These are phyloP conservation scores for Neoniphon sammara DNA, from an alignment of 2,797 vertebrate genomes.

Conservation along the genomic window DNA sequence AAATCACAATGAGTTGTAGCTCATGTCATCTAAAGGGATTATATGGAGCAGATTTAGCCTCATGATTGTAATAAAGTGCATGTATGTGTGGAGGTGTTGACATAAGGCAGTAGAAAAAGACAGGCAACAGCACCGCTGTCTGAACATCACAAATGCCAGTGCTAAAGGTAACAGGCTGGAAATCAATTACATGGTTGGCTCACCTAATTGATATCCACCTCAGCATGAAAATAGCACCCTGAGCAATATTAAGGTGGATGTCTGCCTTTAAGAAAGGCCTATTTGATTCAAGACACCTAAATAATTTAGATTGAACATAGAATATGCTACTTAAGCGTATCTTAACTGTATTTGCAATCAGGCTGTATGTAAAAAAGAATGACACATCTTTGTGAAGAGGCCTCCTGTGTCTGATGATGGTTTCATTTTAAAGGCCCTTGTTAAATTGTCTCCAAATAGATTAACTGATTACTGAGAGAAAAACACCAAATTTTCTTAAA, in stretches of 20 bases:
- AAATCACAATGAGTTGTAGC: constrained; percentile 55
- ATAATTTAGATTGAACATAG: constrained; percentile 37
- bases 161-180: constrained; percentile 80
- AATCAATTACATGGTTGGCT: constrained; percentile 86
- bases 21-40: constrained; percentile 59
- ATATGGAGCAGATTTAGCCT: constrained; percentile 62
- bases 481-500: too few species aligned
- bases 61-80: constrained; percentile 59
- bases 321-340: constrained; percentile 48
- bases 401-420: not conserved
- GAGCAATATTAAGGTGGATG: constrained; percentile 63
- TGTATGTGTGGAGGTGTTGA: constrained; percentile 69
- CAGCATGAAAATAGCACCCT: constrained; percentile 77
- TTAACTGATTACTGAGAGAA: too few species aligned
- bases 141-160: constrained; percentile 70
- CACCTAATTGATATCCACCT: constrained; percentile 80
- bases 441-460: too few species aligned
- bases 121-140: constrained; percentile 44
- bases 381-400: not conserved
- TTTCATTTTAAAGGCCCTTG: too few species aligned
- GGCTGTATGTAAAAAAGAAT: not conserved
- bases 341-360: constrained; percentile 14
- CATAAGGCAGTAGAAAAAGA: constrained; percentile 58
- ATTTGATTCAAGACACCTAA: constrained; percentile 54
- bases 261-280: constrained; percentile 51